Conservation (phyloP, 2,888 invertebrate species). For the Epistrophella euchroma region DNA sequence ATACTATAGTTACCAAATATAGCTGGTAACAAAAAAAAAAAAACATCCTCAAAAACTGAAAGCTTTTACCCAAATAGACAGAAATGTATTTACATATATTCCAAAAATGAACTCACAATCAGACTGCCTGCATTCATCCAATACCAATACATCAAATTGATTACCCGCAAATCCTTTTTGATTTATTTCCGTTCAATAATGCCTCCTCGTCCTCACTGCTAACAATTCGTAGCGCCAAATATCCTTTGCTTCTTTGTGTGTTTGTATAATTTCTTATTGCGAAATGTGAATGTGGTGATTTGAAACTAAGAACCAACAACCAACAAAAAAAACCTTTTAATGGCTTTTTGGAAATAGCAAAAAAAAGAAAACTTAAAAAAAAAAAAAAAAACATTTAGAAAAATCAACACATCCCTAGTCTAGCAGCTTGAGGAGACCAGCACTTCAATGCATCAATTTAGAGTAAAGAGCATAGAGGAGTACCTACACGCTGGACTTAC, state of each 20-base stretch:
- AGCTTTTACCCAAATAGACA: neutral
- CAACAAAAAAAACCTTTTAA: slow-evolving; percentile 72
- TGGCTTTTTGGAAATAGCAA: slow-evolving; percentile 37
- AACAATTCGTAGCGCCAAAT: slow-evolving; percentile 19
- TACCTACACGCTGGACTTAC: slow-evolving; percentile 33
- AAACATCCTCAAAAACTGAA: slow-evolving; percentile 1
- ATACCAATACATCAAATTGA: slow-evolving; percentile 74
- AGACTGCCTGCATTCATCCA: slow-evolving; percentile 44
- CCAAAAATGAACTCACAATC: slow-evolving; percentile 56
- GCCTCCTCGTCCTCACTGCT: slow-evolving; percentile 19
- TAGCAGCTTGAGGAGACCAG: slow-evolving; percentile 12
- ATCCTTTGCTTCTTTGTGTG: neutral
- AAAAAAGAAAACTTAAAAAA: neutral
- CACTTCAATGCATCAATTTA: slow-evolving; percentile 64
- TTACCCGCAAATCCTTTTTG: slow-evolving; percentile 75
- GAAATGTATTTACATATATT: neutral
- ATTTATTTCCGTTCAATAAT: slow-evolving; percentile 60
- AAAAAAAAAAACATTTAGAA: slow-evolving; percentile 64
- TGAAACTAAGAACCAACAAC: slow-evolving; percentile 57
- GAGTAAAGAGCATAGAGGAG: slow-evolving; percentile 7
- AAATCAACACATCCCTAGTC: slow-evolving; percentile 65
- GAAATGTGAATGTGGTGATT: slow-evolving; percentile 29
- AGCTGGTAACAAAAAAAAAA: neutral
- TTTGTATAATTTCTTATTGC: slow-evolving; percentile 7
- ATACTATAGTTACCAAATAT: neutral